These are phyloP conservation scores for Leptestheria dahalacensis DNA, from an alignment of 1,140 invertebrate species.

Conservation along the genomic window DNA sequence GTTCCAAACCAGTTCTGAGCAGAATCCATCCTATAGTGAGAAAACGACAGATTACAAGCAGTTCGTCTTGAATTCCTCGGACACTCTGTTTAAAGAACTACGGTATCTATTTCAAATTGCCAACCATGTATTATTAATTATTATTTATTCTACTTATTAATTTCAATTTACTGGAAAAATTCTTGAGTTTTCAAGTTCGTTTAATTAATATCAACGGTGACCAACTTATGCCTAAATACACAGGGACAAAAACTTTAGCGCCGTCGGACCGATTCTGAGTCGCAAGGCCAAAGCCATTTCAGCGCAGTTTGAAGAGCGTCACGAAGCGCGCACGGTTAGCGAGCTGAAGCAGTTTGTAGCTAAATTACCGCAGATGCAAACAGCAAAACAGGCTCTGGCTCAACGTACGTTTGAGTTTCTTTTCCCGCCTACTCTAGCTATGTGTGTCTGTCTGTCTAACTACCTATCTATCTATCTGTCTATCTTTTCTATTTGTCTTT, in stretches of 20 bases:
- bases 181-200: too few relatives aligned
- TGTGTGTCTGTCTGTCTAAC: too few relatives aligned
- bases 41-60: constrained; percentile 57
- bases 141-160: too few relatives aligned
- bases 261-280: constrained; percentile 67
- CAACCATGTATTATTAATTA: too few relatives aligned
- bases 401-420: constrained; percentile 37
- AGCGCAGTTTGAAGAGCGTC: constrained; percentile 67
- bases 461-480: too few relatives aligned
- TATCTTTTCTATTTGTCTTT: too few relatives aligned
- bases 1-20: constrained; percentile 39
- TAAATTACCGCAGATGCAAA: constrained; percentile 70
- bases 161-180: too few relatives aligned
- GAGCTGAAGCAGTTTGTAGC: constrained; percentile 90
- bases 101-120: constrained; percentile 24
- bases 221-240: too few relatives aligned
- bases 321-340: constrained; percentile 70
- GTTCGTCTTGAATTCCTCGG: constrained; percentile 75
- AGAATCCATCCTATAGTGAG: constrained; percentile 23
- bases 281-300: constrained; percentile 76
- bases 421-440: too few relatives aligned
- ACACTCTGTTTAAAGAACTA: constrained; percentile 75
- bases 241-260: constrained; percentile 86
- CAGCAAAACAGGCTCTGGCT: constrained; percentile 66
- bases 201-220: too few relatives aligned